Base-by-base conservation (phyloP, 2,888 invertebrate genomes). In the Zootermopsis nevadensis region DNA sequence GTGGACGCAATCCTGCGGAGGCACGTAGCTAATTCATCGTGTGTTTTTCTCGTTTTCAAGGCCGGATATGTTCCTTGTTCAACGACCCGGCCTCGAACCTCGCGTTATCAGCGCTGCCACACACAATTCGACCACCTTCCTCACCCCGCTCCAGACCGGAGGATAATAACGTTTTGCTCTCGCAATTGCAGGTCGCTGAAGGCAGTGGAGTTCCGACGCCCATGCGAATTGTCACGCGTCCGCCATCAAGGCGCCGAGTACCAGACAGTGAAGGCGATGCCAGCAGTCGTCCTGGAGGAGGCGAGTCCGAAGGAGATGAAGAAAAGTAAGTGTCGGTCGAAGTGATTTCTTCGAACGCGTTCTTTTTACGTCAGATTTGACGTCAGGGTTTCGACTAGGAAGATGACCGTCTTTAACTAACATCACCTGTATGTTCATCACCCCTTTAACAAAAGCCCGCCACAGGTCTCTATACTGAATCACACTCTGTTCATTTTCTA, bases 241-340 rank as follows among this genome's bases (percentile, higher is more conserved):
- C 79, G 48, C 80, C 55, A 93, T 93, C 91, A 79, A 30, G 74
- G 76, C 7, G 67, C 91, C 80, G 94, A 94, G 89, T 95, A 94
- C 89, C 93, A 94, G 88, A 92, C 94, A 88, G 95, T 95, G 88
- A 95, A 94, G 86, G 95, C 95, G 86, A 91, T 95, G 86, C 95
- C 95, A 84, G 95, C 94, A 87, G 93, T 94, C 89, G 93, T 95
- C 89, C 93, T 95, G 89, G 95, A 95, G 88, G 93, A 93, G 87
- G 86, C 86, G 92, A 93, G 88, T 88, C 87, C 86, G 22, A 87
- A 86, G 84, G 87, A 87, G 80, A 86, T 87, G 84, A 87, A 87
- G 83, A 86, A 86, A 86, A 86, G 87, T 87, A 83, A 86, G 86
- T 86, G 42, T 19, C 19, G 48, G 19, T 19, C 19, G 3, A n/a